Evolutionary conservation across 2,888 invertebrate species (phyloP).

Genomic region (Tigriopus californicus): DNA sequence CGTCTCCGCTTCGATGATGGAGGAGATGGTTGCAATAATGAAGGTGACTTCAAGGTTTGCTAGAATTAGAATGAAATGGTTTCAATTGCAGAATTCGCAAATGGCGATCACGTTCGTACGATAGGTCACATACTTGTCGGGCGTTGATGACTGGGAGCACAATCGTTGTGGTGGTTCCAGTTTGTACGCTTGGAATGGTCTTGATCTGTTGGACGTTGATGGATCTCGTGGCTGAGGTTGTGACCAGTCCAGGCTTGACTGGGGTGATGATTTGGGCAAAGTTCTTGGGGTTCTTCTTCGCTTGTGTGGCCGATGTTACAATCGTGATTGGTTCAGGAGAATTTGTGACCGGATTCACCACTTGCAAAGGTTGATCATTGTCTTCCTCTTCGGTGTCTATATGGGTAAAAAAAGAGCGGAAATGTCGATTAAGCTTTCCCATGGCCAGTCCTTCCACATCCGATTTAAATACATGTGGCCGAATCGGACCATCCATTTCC

Average conservation of each 20-base stretch:
- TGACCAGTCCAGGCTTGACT: too few relatives aligned
- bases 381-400: background rate
- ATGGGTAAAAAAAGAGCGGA: too few relatives aligned
- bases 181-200: background rate
- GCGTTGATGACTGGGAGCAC: slow-evolving; percentile 2
- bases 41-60: too few relatives aligned
- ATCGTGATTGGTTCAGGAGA: background rate
- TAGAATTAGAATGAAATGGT: background rate
- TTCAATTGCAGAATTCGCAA: background rate
- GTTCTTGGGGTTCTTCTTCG: too few relatives aligned
- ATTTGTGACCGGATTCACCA: slow-evolving; percentile 2
- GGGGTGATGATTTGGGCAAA: too few relatives aligned
- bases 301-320: too few relatives aligned
- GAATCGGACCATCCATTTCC: too few relatives aligned
- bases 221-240: too few relatives aligned
- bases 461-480: too few relatives aligned
- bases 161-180: slow-evolving; percentile 9
- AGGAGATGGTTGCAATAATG: background rate
- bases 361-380: slow-evolving; percentile 3
- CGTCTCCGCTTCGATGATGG: slow-evolving; percentile 8
- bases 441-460: too few relatives aligned
- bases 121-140: background rate
- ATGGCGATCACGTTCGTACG: background rate
- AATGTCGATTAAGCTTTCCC: too few relatives aligned
- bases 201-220: too few relatives aligned